Conservation (phyloP, 2,113 vertebrate genomes). For the Embiotoca jacksoni region DNA sequence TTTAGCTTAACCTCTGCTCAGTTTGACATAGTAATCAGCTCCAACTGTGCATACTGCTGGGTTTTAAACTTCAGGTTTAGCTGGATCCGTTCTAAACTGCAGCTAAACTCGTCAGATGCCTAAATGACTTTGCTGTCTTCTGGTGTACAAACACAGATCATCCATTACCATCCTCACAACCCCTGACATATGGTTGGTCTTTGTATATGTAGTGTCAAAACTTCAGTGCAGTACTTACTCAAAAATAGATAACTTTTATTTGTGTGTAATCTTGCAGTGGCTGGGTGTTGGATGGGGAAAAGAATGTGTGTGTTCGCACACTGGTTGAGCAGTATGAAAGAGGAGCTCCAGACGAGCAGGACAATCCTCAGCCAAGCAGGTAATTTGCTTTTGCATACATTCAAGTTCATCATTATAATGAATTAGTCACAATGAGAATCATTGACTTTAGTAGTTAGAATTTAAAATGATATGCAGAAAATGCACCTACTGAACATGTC, state of each 20-base stretch:
- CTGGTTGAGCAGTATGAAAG: constrained; percentile 96
- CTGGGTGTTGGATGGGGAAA: constrained; percentile 86
- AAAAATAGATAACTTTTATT: not conserved
- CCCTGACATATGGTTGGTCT: not conserved
- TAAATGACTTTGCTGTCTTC: constrained; percentile 50
- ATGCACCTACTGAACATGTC: not conserved
- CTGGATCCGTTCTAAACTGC: too few relatives aligned
- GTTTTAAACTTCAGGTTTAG: too few relatives aligned
- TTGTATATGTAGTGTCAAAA: not conserved
- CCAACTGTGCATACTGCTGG: too few relatives aligned
- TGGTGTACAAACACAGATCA: constrained; percentile 43
- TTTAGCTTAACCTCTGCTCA: too few relatives aligned
- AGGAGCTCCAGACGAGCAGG: constrained; percentile 74
- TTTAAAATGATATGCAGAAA: not conserved
- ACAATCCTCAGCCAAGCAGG: constrained; percentile 82
- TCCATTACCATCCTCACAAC: not conserved
- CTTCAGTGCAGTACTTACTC: not conserved
- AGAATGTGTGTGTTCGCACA: constrained; percentile 89
- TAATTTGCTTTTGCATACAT: constrained; percentile 65
- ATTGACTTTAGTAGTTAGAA: not conserved
- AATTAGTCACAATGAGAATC: too few relatives aligned
- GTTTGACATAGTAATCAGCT: too few relatives aligned
- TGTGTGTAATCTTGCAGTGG: constrained; percentile 54
- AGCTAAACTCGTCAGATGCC: too few relatives aligned
- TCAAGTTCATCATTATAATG: not conserved